Evolutionary conservation across 2,888 invertebrate species (phyloP).

Genomic region (Fabriciana adippe): DNA sequence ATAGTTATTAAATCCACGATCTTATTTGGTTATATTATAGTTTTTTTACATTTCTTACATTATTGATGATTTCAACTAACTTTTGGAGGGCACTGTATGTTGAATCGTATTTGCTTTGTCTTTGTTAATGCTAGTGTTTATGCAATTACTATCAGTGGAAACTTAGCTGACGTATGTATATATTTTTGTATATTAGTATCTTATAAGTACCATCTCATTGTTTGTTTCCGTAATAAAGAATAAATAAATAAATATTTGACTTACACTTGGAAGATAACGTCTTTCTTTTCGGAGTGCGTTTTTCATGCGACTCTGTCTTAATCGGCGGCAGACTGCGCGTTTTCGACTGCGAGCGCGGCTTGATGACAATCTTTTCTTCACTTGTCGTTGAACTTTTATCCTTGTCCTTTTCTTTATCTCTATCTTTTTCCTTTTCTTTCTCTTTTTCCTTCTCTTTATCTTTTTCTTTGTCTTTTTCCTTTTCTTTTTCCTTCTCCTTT

Average conservation of each 20-base stretch:
- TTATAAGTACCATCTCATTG: too few species aligned
- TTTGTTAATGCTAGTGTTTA: too few species aligned
- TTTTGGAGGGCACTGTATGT: too few species aligned
- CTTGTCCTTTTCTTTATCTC: constrained; percentile 51
- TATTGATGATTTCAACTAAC: too few species aligned
- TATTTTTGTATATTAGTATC: too few species aligned
- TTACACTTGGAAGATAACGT: constrained; percentile 68
- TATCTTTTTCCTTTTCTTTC: constrained; percentile 54
- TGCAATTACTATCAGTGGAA: too few species aligned
- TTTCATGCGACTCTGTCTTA: constrained; percentile 61
- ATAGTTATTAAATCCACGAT: too few species aligned
- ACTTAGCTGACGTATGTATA: too few species aligned
- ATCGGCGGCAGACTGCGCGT: constrained; percentile 60
- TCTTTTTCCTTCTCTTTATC: constrained; percentile 50
- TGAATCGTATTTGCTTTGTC: too few species aligned
- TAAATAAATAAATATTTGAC: constrained; percentile 26
- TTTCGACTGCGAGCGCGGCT: constrained; percentile 70
- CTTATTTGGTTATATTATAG: too few species aligned
- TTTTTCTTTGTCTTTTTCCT: constrained; percentile 47
- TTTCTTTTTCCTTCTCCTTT: constrained; percentile 41
- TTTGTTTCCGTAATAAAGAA: too few species aligned
- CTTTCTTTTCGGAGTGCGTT: constrained; percentile 64
- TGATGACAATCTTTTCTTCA: constrained; percentile 62
- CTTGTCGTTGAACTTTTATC: constrained; percentile 58
- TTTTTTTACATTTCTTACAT: too few species aligned